Conservation (phyloP, 2,888 invertebrate genomes). For the Drosophila lacicola region DNA sequence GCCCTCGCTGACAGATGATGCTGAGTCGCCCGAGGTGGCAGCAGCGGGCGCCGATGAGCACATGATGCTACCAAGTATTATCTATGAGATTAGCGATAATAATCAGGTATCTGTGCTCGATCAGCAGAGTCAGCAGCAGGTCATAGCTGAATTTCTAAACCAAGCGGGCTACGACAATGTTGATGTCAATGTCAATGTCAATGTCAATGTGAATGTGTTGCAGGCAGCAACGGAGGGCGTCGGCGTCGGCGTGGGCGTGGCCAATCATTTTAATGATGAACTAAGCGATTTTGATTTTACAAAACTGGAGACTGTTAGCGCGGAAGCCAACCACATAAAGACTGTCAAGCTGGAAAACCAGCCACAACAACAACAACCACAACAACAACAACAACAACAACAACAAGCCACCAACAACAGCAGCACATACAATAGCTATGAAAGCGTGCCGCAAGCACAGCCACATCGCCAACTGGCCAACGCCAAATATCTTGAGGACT, state of each 20-base stretch:
- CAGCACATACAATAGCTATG: constrained; percentile 38
- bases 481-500: constrained; percentile 78
- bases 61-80: constrained; percentile 72
- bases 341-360: constrained; percentile 74
- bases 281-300: constrained; percentile 73
- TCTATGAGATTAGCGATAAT: constrained; percentile 79
- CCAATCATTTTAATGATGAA: constrained; percentile 55
- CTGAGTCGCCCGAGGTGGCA: constrained; percentile 7
- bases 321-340: constrained; percentile 65
- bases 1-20: constrained; percentile 79
- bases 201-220: constrained; percentile 59
- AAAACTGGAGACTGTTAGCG: constrained; percentile 76
- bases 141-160: constrained; percentile 79
- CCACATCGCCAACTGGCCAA: constrained; percentile 57
- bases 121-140: constrained; percentile 80
- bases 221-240: constrained; percentile 37
- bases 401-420: constrained; percentile 32
- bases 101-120: constrained; percentile 78
- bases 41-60: constrained; percentile 57
- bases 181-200: constrained; percentile 52
- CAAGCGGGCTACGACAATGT: constrained; percentile 78
- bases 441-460: constrained; percentile 32
- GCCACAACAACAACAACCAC: constrained; percentile 34
- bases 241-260: constrained; percentile 15
- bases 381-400: constrained; percentile 25